Conservation (phyloP, 2,797 vertebrate species). For the Holocentrus rufus region DNA sequence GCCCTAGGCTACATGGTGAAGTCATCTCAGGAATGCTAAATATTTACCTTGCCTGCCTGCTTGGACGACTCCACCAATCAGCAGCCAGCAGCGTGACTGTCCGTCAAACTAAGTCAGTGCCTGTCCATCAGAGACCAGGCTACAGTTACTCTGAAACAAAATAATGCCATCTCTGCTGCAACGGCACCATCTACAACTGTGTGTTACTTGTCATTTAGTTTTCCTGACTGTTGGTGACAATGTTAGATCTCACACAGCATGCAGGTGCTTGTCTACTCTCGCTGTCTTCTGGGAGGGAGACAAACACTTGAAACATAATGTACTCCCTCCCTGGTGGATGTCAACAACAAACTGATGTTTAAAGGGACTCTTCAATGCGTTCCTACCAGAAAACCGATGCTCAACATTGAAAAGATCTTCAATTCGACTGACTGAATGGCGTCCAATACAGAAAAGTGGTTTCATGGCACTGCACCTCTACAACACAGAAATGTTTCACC, state of each 20-base stretch:
- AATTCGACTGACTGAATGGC: conserved; percentile 22
- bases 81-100: conserved; percentile 26
- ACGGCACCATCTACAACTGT: neutral
- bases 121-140: neutral
- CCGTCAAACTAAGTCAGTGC: conserved; percentile 35
- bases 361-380: conserved; percentile 47
- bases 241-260: conserved; percentile 1
- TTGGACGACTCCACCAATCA: conserved; percentile 61
- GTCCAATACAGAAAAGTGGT: conserved; percentile 40
- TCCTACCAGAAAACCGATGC: conserved; percentile 41
- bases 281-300: conserved; percentile 41
- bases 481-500: conserved; percentile 10
- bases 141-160: neutral
- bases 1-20: conserved; percentile 52
- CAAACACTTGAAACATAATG: conserved; percentile 60
- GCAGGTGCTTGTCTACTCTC: conserved; percentile 14
- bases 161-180: neutral
- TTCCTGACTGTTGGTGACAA: neutral
- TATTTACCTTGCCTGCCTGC: conserved; percentile 75
- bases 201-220: neutral
- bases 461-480: conserved; percentile 26
- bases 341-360: conserved; percentile 42
- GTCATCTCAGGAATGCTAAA: conserved; percentile 82
- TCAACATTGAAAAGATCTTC: conserved; percentile 38
- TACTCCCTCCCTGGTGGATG: conserved; percentile 39